These are phyloP conservation scores for Gambusia affinis DNA, from an alignment of 2,113 vertebrate species.

Conservation along the genomic window DNA sequence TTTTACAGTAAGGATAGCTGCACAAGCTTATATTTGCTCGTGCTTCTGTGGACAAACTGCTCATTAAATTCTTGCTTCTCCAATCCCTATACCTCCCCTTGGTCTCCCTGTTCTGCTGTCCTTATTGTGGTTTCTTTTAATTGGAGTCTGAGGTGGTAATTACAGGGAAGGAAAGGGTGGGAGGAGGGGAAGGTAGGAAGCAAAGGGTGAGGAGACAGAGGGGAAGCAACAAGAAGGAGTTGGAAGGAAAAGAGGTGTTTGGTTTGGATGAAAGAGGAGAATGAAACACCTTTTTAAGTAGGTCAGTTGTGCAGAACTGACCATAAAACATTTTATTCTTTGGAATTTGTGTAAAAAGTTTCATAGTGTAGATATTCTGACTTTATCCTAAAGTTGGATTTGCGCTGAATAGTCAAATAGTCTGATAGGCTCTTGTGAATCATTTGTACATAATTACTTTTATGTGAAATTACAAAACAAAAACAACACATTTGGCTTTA, in stretches of 20 bases:
- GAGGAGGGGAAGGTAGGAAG: conserved; percentile 18
- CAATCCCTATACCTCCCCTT: conserved; percentile 30
- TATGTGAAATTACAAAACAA: background rate
- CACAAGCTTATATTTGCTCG: background rate
- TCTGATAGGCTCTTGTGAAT: background rate
- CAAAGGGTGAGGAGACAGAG: conserved; percentile 4
- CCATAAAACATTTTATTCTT: background rate
- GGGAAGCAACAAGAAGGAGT: conserved; percentile 17
- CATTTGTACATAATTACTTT: background rate
- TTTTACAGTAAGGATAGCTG: background rate
- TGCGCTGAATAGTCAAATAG: background rate
- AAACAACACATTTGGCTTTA: background rate
- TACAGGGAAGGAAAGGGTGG: conserved; percentile 57
- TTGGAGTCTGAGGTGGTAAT: conserved; percentile 81
- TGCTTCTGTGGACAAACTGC: conserved; percentile 44
- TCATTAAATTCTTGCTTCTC: conserved; percentile 52
- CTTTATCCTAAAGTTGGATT: background rate
- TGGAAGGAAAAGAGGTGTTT: conserved; percentile 4
- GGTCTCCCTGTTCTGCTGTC: conserved; percentile 48
- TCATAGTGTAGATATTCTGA: background rate
- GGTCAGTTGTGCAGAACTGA: conserved; percentile 13
- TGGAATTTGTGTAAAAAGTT: background rate
- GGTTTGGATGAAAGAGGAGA: conserved; percentile 32
- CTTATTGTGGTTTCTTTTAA: conserved; percentile 77
- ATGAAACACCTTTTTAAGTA: conserved; percentile 4